phyloP scores from a whole-genome alignment of 1,140 invertebrate species.

The Akabosia matsudoensis region DNA sequence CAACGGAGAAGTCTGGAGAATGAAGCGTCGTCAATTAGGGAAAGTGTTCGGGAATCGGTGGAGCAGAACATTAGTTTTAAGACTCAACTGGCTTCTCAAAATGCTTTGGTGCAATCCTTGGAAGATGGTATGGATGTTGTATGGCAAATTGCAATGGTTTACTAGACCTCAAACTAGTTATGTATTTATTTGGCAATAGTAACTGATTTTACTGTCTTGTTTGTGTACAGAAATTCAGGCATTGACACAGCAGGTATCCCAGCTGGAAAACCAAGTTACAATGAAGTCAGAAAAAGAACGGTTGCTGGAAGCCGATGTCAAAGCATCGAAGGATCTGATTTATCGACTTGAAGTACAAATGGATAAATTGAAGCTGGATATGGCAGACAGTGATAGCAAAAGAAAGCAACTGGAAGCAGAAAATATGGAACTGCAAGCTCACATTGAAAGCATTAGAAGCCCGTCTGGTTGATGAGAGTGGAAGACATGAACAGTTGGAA shows the following conservation, averaged over 20 bases:
- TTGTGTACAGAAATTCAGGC: constrained; percentile 37
- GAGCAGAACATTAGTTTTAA: constrained; percentile 31
- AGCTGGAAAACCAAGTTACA: constrained; percentile 32
- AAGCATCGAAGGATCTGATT: constrained; percentile 29
- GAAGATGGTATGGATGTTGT: constrained; percentile 35
- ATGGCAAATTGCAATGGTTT: not conserved
- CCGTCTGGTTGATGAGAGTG: constrained; percentile 23
- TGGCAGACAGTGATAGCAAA: constrained; percentile 37
- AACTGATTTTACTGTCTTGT: no score
- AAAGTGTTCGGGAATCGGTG: constrained; percentile 26
- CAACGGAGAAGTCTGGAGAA: constrained; percentile 34
- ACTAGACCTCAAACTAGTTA: no score
- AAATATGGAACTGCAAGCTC: constrained; percentile 31
- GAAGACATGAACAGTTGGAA: constrained; percentile 26
- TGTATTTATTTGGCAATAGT: no score
- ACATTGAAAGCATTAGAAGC: constrained; percentile 15
- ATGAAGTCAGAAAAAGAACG: constrained; percentile 19
- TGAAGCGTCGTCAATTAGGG: constrained; percentile 29
- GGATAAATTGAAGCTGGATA: constrained; percentile 33
- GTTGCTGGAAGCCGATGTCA: constrained; percentile 26
- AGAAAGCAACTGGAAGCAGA: constrained; percentile 36
- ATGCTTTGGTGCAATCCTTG: constrained; percentile 33
- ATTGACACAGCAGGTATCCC: constrained; percentile 27
- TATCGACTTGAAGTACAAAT: constrained; percentile 36
- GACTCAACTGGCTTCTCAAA: constrained; percentile 32